phyloP scores from a whole-genome alignment of 1,140 invertebrate genomes.

The Araneus ventricosus region DNA sequence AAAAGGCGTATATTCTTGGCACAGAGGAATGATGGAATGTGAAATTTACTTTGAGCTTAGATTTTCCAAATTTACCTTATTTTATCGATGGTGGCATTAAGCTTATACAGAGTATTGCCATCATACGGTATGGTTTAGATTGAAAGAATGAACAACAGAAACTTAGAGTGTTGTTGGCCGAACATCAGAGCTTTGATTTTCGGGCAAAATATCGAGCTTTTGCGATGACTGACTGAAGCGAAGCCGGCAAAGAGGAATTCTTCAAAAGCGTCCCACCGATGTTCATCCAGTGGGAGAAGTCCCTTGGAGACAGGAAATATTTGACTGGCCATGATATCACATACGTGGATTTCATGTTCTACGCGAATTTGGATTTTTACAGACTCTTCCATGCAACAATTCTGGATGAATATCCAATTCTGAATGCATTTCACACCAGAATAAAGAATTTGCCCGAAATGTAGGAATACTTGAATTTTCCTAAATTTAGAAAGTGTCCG shows the following conservation, averaged over 20 bases:
- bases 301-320: neutral
- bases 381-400: constrained; percentile 76
- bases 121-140: constrained; percentile 78
- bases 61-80: constrained; percentile 79
- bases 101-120: constrained; percentile 81
- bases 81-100: constrained; percentile 77
- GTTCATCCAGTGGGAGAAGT: constrained; percentile 78
- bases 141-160: constrained; percentile 80
- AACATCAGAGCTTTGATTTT: constrained; percentile 81
- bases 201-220: constrained; percentile 78
- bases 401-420: constrained; percentile 79
- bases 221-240: constrained; percentile 63
- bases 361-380: neutral
- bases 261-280: constrained; percentile 77
- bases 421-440: constrained; percentile 80
- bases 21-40: constrained; percentile 77
- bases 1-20: constrained; percentile 80
- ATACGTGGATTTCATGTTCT: neutral
- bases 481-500: constrained; percentile 78
- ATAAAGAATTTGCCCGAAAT: constrained; percentile 79
- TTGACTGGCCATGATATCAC: neutral
- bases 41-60: constrained; percentile 78
- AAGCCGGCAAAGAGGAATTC: constrained; percentile 68
- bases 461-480: constrained; percentile 79
- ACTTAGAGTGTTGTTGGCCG: constrained; percentile 80